These are phyloP conservation scores for Lampris incognitus DNA, from an alignment of 2,113 vertebrate species.

Conservation along the genomic window DNA sequence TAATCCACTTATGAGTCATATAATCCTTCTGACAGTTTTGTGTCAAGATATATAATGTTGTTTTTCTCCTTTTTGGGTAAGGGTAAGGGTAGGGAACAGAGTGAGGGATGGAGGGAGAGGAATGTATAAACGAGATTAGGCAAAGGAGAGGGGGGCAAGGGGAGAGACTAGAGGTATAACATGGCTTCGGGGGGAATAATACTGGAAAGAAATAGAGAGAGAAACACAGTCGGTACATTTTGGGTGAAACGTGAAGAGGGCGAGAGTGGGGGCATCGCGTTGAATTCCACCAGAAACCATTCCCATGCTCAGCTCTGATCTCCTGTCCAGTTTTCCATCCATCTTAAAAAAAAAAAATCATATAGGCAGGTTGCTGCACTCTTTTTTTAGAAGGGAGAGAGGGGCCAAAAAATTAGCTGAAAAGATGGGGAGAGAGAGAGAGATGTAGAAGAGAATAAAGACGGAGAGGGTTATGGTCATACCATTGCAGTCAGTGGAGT, in stretches of 20 bases:
- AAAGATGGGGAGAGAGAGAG: not conserved
- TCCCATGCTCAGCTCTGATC: no score
- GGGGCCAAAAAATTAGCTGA: no score
- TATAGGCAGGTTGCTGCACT: no score
- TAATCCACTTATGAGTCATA: constrained; percentile 48
- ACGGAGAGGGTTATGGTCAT: not conserved
- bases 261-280: not conserved
- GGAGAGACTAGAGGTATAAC: not conserved
- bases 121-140: constrained; percentile 21
- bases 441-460: not conserved
- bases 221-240: not conserved
- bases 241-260: not conserved
- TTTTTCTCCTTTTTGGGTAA: constrained; percentile 7
- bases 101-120: not conserved
- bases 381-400: no score
- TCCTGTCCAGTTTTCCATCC: no score
- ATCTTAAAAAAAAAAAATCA: no score
- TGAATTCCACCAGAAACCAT: no score
- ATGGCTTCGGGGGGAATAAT: not conserved
- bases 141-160: not conserved
- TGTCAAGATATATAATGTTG: constrained; percentile 43
- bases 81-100: constrained; percentile 9
- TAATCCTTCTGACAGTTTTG: constrained; percentile 57
- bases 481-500: not conserved
- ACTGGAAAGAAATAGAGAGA: not conserved